Conservation (phyloP, 2,888 invertebrate species). For the Lochmaea capreae region DNA sequence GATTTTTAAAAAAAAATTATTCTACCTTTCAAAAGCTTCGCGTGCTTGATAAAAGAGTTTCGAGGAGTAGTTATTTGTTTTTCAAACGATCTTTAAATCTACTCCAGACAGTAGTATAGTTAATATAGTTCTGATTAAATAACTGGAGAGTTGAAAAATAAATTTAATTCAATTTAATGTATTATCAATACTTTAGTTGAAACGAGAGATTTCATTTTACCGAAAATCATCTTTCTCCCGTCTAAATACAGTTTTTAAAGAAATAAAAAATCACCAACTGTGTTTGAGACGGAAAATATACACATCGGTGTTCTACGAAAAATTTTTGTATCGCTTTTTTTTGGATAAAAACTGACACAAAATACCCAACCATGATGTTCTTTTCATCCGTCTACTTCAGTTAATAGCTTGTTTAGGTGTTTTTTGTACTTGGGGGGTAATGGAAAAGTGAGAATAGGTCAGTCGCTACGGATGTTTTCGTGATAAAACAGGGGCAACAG, state of each 20-base stretch:
- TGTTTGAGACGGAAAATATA: neutral
- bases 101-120: no score
- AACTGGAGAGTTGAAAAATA: no score
- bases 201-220: neutral
- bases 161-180: no score
- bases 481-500: neutral
- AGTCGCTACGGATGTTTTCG: neutral
- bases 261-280: neutral
- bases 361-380: slow-evolving; percentile 6
- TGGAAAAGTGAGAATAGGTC: neutral
- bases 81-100: no score
- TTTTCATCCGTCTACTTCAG: slow-evolving; percentile 14
- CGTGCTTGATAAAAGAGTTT: no score
- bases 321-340: slow-evolving; percentile 10
- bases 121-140: no score
- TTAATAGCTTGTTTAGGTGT: slow-evolving; percentile 15
- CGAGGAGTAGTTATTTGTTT: no score
- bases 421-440: slow-evolving; percentile 1
- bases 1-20: no score
- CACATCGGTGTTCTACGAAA: neutral
- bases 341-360: slow-evolving; percentile 2
- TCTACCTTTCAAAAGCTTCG: no score
- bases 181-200: no score
- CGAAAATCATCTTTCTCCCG: neutral
- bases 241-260: neutral